A percentile compares a stretch with the other conserved stretches of the same genome.
These are phyloP conservation scores for Tiphia femorata DNA, from an alignment of 2,888 invertebrate species.

Conservation along the genomic window DNA sequence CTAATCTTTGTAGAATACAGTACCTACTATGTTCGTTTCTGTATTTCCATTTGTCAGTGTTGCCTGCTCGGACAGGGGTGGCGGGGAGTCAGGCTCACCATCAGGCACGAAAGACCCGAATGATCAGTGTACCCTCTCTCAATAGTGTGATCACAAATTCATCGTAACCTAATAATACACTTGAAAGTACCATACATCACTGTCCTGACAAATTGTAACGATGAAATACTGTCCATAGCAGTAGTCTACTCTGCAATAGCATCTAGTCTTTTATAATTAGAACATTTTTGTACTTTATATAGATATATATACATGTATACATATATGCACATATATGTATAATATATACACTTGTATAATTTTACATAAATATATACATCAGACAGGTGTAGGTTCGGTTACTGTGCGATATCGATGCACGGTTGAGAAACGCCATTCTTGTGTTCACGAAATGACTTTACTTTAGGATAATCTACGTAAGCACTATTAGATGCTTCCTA, in stretches of 20 bases:
- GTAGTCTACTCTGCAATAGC: slow-evolving; percentile 44
- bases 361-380: slow-evolving; percentile 46
- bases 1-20: slow-evolving; percentile 35
- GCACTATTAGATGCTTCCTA: too few relatives aligned
- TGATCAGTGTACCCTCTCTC: slow-evolving; percentile 61
- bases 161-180: slow-evolving; percentile 38
- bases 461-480: too few relatives aligned
- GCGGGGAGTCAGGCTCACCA: slow-evolving; percentile 69
- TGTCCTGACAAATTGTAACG: slow-evolving; percentile 30
- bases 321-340: slow-evolving; percentile 11
- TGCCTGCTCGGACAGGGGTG: slow-evolving; percentile 68
- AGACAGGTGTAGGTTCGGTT: slow-evolving; percentile 12
- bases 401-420: slow-evolving; percentile 29
- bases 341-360: too few relatives aligned
- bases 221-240: slow-evolving; percentile 34
- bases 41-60: slow-evolving; percentile 62
- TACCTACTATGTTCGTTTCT: slow-evolving; percentile 37
- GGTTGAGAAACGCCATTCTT: slow-evolving; percentile 22
- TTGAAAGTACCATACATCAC: slow-evolving; percentile 34
- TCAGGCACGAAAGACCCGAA: slow-evolving; percentile 68
- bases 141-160: slow-evolving; percentile 44
- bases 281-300: neutral
- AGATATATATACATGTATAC: neutral
- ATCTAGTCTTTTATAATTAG: slow-evolving; percentile 27
- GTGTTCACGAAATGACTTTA: too few relatives aligned